phyloP scores from a whole-genome alignment of 1,140 invertebrate species.

The Drosophila hydei region DNA sequence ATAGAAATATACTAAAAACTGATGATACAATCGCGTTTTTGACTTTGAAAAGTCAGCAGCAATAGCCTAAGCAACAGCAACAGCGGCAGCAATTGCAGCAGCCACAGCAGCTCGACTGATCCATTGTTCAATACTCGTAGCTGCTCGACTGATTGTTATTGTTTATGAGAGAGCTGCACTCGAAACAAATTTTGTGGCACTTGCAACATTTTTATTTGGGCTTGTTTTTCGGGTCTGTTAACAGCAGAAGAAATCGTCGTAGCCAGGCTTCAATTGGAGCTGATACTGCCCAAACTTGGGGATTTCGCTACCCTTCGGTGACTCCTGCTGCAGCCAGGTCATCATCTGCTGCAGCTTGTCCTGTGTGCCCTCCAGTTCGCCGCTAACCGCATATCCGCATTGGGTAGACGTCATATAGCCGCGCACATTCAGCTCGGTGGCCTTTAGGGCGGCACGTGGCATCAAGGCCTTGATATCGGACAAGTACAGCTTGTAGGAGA shows the following conservation, averaged over 20 bases:
- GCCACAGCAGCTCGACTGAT: constrained; percentile 28
- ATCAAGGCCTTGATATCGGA: constrained; percentile 13
- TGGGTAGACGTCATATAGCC: constrained; percentile 59
- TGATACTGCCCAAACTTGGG: constrained; percentile 34
- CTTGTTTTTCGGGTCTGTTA: constrained; percentile 2
- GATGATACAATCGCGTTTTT: constrained; percentile 82
- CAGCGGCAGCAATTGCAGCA: constrained; percentile 44
- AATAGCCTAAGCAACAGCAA: constrained; percentile 19
- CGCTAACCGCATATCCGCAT: constrained; percentile 45
- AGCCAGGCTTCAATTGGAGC: constrained; percentile 42
- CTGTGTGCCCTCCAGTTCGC: constrained; percentile 45
- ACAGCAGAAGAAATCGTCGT: constrained; percentile 61
- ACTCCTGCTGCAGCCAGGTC: constrained; percentile 38
- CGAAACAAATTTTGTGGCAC: constrained; percentile 58
- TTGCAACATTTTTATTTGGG: constrained; percentile 43
- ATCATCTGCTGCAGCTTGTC: constrained; percentile 42
- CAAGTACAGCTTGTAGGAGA: constrained; percentile 39
- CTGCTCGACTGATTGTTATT: constrained; percentile 63
- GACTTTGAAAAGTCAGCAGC: constrained; percentile 78
- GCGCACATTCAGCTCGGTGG: constrained; percentile 40
- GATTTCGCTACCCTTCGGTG: constrained; percentile 5
- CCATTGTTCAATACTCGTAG: constrained; percentile 68
- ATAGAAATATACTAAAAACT: constrained; percentile 26
- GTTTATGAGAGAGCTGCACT: constrained; percentile 71
- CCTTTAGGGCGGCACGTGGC: constrained; percentile 29